Evolutionary conservation across 2,113 vertebrate genomes (phyloP).

Genomic region (Istiophorus platypterus): DNA sequence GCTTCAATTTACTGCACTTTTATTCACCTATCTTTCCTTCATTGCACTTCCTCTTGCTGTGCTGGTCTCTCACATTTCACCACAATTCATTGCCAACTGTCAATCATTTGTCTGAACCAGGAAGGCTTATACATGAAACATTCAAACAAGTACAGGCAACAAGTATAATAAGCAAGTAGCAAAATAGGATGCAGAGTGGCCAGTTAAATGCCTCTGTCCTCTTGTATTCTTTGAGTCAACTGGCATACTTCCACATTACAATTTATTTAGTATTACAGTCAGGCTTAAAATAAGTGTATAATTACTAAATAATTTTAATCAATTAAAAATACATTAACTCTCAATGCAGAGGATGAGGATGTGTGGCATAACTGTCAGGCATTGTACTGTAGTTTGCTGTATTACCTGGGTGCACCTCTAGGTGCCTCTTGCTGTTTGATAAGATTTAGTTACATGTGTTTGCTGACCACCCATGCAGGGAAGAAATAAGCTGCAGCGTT

Average conservation of each 20-base stretch:
- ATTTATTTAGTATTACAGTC: background rate
- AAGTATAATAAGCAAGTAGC: constrained; percentile 22
- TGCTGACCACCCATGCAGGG: too few species aligned
- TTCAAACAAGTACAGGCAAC: constrained; percentile 22
- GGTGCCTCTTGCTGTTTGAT: too few species aligned
- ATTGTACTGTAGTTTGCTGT: too few species aligned
- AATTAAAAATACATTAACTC: background rate
- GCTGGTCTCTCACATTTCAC: constrained; percentile 71
- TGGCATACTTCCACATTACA: background rate
- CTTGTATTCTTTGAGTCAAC: background rate
- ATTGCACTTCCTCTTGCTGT: constrained; percentile 74
- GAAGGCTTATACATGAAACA: constrained; percentile 40
- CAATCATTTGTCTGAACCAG: constrained; percentile 47
- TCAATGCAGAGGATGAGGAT: too few species aligned
- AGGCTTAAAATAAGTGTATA: background rate
- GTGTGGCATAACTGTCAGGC: too few species aligned
- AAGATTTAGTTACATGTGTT: too few species aligned
- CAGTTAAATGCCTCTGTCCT: background rate
- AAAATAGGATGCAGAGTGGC: background rate
- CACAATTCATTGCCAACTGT: constrained; percentile 62
- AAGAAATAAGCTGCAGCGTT: too few species aligned
- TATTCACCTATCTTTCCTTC: constrained; percentile 36
- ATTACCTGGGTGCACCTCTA: too few species aligned
- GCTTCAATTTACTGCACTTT: constrained; percentile 63
- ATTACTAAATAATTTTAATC: background rate